A percentile compares a stretch with the other conserved stretches of the same genome.
Conservation (phyloP, 2,797 vertebrate genomes). For the Apogon talboti region DNA sequence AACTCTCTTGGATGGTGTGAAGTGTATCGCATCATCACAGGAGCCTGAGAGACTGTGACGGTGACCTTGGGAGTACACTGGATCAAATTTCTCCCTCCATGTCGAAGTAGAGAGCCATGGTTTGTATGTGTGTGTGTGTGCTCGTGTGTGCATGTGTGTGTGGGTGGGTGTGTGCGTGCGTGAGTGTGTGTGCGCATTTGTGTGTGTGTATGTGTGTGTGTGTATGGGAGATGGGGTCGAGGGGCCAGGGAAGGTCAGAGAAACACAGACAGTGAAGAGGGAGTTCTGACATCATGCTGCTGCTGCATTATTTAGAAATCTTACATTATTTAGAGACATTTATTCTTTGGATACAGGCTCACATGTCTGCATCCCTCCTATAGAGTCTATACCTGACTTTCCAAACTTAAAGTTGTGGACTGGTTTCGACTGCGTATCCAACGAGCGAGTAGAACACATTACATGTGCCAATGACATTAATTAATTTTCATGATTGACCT, state of each 20-base stretch:
- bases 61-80: conserved; percentile 77
- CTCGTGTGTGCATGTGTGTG: too few relatives aligned
- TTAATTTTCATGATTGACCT: too few relatives aligned
- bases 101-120: conserved; percentile 35
- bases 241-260: background rate
- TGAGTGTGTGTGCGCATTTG: background rate
- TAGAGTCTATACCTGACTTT: conserved; percentile 59
- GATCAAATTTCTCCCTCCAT: conserved; percentile 74
- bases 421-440: conserved; percentile 9
- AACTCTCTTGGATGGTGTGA: conserved; percentile 63
- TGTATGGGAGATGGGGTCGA: conserved; percentile 8
- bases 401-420: too few relatives aligned
- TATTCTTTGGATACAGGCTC: conserved; percentile 61
- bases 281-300: conserved; percentile 42
- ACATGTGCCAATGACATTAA: too few relatives aligned
- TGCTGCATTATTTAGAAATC: conserved; percentile 54
- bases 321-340: conserved; percentile 43
- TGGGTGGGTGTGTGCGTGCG: too few relatives aligned
- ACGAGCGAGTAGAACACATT: too few relatives aligned
- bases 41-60: conserved; percentile 64
- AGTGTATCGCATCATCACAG: conserved; percentile 69
- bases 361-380: conserved; percentile 49
- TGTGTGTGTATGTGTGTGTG: conserved; percentile 11
- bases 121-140: too few relatives aligned
- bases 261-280: conserved; percentile 31